These are phyloP conservation scores for Anguilla anguilla DNA, from an alignment of 2,797 vertebrate species.

Conservation along the genomic window DNA sequence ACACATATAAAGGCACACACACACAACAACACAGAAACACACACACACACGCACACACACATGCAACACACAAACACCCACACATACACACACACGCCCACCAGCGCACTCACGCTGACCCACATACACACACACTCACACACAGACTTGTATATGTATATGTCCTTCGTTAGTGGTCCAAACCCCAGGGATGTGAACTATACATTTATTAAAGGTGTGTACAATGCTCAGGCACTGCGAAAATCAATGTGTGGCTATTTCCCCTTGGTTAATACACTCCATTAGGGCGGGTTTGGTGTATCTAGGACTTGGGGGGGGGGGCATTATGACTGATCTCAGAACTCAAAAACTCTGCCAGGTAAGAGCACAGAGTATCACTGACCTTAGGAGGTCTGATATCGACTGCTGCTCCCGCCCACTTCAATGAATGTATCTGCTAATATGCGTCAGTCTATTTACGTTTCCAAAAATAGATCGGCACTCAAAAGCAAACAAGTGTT, in stretches of 20 bases:
- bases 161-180: background rate
- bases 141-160: slow-evolving; percentile 5
- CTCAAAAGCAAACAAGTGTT: background rate
- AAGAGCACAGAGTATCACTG: background rate
- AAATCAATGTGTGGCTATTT: slow-evolving; percentile 32
- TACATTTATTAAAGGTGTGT: slow-evolving; percentile 34
- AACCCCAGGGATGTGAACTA: slow-evolving; percentile 12
- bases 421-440: background rate
- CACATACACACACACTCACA: background rate
- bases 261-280: slow-evolving; percentile 14
- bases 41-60: too few relatives aligned
- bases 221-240: slow-evolving; percentile 15
- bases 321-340: slow-evolving; percentile 1
- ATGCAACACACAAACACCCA: too few relatives aligned
- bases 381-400: background rate
- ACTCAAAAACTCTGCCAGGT: background rate
- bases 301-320: background rate
- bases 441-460: background rate
- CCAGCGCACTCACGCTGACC: background rate
- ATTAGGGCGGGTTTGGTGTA: slow-evolving; percentile 16
- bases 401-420: background rate
- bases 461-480: background rate
- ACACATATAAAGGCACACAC: too few relatives aligned
- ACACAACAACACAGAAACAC: too few relatives aligned
- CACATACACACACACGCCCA: background rate